These are phyloP conservation scores for Urocitellus parryii DNA, from an alignment of 2,113 vertebrate species.

Conservation along the genomic window DNA sequence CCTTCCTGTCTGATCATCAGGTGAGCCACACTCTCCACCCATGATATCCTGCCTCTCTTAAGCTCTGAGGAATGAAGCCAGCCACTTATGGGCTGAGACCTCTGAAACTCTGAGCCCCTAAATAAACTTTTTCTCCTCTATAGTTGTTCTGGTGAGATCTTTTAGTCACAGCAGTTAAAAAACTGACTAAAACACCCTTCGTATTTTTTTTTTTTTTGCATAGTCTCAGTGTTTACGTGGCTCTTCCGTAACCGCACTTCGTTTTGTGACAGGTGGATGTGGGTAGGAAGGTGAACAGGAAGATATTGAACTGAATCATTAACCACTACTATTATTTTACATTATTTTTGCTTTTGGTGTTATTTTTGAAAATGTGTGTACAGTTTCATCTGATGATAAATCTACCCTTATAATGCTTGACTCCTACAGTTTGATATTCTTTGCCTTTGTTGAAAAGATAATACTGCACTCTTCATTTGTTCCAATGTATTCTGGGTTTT, in stretches of 20 bases:
- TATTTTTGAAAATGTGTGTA: conserved; percentile 38
- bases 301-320: neutral
- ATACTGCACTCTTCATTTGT: neutral
- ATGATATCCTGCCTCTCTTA: too few relatives aligned
- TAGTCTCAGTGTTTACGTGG: neutral
- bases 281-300: neutral
- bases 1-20: too few relatives aligned
- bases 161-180: too few relatives aligned
- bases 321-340: neutral
- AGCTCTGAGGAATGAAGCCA: too few relatives aligned
- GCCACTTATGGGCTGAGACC: too few relatives aligned
- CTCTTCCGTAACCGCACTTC: neutral
- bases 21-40: too few relatives aligned
- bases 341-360: neutral
- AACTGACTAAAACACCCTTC: too few relatives aligned
- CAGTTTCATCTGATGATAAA: neutral
- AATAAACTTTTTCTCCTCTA: too few relatives aligned
- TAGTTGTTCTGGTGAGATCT: too few relatives aligned
- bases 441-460: neutral
- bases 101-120: too few relatives aligned
- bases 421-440: neutral
- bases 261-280: neutral
- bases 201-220: neutral
- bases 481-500: neutral
- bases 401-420: neutral